Conservation (phyloP, 1,140 invertebrate genomes). For the Neodiprion virginianus region DNA sequence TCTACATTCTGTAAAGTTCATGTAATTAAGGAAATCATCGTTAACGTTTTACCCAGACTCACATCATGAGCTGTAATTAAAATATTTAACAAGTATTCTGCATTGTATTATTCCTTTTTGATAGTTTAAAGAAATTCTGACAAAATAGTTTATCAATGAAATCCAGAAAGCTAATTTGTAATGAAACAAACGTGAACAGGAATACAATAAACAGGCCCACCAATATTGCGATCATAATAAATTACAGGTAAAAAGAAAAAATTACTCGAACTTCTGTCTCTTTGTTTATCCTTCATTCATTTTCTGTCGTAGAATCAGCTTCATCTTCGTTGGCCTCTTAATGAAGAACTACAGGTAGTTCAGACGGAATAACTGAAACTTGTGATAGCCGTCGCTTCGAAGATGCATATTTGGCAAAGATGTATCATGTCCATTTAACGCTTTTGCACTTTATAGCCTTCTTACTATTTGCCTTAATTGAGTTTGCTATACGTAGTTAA, state of each 20-base stretch:
- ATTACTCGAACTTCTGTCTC: conserved; percentile 25
- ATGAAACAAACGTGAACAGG: not conserved
- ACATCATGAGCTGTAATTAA: conserved; percentile 85
- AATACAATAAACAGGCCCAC: not conserved
- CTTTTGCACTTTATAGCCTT: not conserved
- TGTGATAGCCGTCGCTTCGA: conserved; percentile 29
- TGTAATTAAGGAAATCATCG: conserved; percentile 81
- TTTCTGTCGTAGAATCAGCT: too few relatives aligned
- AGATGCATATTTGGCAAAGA: conserved; percentile 20
- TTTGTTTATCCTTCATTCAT: conserved; percentile 1
- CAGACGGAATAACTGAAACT: conserved; percentile 29
- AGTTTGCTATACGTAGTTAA: conserved; percentile 37
- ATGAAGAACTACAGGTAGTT: conserved; percentile 26
- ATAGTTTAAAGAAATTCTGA: too few relatives aligned
- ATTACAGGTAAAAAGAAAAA: not conserved
- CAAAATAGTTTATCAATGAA: too few relatives aligned
- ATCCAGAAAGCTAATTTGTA: too few relatives aligned
- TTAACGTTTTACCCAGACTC: conserved; percentile 93
- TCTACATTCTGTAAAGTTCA: conserved; percentile 58
- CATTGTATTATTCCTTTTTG: too few relatives aligned
- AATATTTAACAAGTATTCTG: too few relatives aligned
- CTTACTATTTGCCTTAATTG: conserved; percentile 23
- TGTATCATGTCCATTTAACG: too few relatives aligned
- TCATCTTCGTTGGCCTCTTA: conserved; percentile 24
- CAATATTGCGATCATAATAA: not conserved